phyloP scores from a whole-genome alignment of 2,888 invertebrate species.

The Theretra japonica region DNA sequence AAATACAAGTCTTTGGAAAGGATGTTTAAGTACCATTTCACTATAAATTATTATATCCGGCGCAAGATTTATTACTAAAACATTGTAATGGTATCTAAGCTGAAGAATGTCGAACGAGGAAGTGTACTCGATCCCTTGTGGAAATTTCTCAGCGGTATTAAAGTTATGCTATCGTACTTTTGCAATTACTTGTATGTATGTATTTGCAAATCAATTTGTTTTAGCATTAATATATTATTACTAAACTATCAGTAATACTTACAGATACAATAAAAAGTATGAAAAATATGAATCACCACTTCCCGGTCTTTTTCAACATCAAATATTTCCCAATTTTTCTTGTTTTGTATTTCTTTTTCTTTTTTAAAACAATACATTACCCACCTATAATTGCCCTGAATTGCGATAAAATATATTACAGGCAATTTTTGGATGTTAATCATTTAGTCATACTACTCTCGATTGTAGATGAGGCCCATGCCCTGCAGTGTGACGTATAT shows the following conservation, averaged over 20 bases:
- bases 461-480: too few relatives aligned
- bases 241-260: background rate
- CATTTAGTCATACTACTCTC: too few relatives aligned
- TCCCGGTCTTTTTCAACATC: too few relatives aligned
- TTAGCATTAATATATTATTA: background rate
- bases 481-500: too few relatives aligned
- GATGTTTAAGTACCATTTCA: background rate
- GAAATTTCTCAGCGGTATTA: background rate
- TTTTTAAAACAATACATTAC: too few relatives aligned
- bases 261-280: background rate
- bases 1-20: background rate
- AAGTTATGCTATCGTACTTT: background rate
- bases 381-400: too few relatives aligned
- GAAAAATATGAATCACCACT: too few relatives aligned
- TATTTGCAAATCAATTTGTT: background rate
- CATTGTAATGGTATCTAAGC: conserved; percentile 2
- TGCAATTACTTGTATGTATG: background rate
- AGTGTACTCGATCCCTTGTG: background rate
- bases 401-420: too few relatives aligned
- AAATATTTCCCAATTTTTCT: too few relatives aligned
- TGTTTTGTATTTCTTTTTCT: too few relatives aligned
- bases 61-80: conserved; percentile 4
- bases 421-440: too few relatives aligned
- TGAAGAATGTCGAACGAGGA: conserved; percentile 8
- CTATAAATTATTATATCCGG: background rate